Percentiles rank a stretch among this genome's conserved stretches.
Evolutionary conservation across 2,888 invertebrate genomes (phyloP).

Genomic region (Carpatolechia fugitivella): DNA sequence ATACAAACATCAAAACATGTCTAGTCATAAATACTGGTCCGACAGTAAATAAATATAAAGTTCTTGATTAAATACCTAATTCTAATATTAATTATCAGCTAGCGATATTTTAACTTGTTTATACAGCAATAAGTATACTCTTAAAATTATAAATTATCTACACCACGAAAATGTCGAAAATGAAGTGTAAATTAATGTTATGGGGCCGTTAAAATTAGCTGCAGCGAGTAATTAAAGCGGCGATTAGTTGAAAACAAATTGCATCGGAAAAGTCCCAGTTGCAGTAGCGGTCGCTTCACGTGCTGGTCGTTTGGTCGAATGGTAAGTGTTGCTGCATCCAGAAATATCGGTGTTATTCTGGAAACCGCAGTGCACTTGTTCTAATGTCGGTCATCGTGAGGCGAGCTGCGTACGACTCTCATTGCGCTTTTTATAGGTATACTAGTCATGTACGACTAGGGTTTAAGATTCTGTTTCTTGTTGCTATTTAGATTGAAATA

Average conservation of each 20-base stretch:
- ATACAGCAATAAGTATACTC: not conserved
- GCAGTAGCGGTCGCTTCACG: not conserved
- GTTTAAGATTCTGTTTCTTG: too few species aligned
- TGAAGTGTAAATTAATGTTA: not conserved
- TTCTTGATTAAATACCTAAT: too few species aligned
- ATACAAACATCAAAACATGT: too few species aligned
- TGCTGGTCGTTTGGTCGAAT: not conserved
- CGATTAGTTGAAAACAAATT: not conserved
- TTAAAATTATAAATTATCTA: not conserved
- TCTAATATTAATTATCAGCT: too few species aligned
- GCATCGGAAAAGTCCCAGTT: not conserved
- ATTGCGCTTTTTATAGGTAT: constrained; percentile 37
- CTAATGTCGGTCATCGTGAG: constrained; percentile 38
- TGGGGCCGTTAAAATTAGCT: not conserved
- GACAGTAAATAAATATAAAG: too few species aligned
- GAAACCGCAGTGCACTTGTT: not conserved
- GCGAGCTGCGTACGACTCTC: constrained; percentile 36
- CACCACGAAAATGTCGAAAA: not conserved
- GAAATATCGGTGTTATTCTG: constrained; percentile 4
- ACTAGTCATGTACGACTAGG: too few species aligned
- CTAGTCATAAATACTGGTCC: too few species aligned
- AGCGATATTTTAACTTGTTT: too few species aligned
- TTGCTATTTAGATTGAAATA: too few species aligned
- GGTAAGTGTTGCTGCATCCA: not conserved
- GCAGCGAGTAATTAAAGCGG: not conserved